Evolutionary conservation across 1,140 invertebrate species (phyloP).

Genomic region (Campodea augens): DNA sequence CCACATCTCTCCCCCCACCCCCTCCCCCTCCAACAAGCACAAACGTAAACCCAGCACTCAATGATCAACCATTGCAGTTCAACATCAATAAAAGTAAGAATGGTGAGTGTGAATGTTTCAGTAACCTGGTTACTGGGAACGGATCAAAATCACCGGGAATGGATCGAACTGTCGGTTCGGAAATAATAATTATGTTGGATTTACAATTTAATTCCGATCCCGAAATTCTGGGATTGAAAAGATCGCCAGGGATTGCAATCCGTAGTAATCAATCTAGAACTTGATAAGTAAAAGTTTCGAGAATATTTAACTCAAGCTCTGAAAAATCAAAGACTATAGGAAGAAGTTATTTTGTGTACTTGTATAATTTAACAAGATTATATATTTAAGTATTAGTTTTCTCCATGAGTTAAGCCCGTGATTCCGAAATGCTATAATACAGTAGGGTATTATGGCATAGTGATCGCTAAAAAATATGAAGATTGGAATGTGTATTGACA

Average conservation of each 20-base stretch:
- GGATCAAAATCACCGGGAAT: neutral
- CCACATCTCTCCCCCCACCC: neutral
- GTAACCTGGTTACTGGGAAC: neutral
- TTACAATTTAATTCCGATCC: neutral
- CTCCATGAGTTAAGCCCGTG: no score
- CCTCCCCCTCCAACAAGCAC: constrained; percentile 10
- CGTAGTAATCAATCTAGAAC: no score
- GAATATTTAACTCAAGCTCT: no score
- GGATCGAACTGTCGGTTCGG: neutral
- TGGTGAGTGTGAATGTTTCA: neutral
- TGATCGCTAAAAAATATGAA: no score
- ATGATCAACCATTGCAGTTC: constrained; percentile 45
- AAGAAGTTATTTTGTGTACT: no score
- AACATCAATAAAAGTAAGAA: constrained; percentile 40
- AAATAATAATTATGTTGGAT: neutral
- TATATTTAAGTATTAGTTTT: no score
- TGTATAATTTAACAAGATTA: no score
- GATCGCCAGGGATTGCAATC: neutral
- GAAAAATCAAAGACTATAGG: no score
- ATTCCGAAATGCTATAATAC: no score
- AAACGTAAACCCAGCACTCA: constrained; percentile 31
- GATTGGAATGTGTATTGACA: no score
- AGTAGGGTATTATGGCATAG: no score
- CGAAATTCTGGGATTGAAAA: neutral
- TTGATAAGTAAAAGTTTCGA: no score